Percentiles rank a stretch among this genome's conserved stretches.
These are phyloP conservation scores for Aramus guarauna DNA, from an alignment of 2,113 vertebrate genomes.

Conservation along the genomic window DNA sequence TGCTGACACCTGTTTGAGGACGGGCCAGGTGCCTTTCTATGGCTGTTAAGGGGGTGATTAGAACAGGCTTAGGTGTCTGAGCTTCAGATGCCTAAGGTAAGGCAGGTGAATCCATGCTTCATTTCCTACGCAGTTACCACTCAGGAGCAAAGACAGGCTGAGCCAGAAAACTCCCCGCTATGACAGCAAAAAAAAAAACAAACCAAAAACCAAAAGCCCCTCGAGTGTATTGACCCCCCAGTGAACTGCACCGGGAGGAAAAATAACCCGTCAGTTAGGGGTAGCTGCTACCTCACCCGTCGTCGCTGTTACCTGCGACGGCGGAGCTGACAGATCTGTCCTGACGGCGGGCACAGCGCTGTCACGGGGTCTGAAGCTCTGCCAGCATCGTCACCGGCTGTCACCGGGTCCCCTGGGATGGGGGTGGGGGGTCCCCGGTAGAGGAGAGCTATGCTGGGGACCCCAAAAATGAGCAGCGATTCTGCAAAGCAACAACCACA, in stretches of 20 bases:
- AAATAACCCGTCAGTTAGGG: background rate
- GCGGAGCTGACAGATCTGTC: background rate
- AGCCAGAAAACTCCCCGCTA: background rate
- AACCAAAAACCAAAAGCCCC: background rate
- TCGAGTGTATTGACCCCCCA: background rate
- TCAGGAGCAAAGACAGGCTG: background rate
- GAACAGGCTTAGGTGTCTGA: background rate
- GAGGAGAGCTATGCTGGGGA: background rate
- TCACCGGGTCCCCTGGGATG: accelerated
- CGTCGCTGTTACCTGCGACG: accelerated
- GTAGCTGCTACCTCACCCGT: background rate
- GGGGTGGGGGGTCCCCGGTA: background rate
- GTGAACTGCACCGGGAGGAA: background rate
- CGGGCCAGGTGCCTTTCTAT: background rate
- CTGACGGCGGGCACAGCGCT: background rate
- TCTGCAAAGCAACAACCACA: background rate
- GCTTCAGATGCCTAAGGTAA: background rate
- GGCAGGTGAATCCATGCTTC: background rate
- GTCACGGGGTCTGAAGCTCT: accelerated
- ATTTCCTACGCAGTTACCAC: background rate
- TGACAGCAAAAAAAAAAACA: background rate
- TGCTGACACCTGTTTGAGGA: background rate
- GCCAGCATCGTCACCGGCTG: background rate
- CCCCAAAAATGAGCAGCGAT: background rate
- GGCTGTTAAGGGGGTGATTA: background rate